Base-by-base conservation (phyloP, 2,888 invertebrate genomes). In the Lamellibrachia satsuma region DNA sequence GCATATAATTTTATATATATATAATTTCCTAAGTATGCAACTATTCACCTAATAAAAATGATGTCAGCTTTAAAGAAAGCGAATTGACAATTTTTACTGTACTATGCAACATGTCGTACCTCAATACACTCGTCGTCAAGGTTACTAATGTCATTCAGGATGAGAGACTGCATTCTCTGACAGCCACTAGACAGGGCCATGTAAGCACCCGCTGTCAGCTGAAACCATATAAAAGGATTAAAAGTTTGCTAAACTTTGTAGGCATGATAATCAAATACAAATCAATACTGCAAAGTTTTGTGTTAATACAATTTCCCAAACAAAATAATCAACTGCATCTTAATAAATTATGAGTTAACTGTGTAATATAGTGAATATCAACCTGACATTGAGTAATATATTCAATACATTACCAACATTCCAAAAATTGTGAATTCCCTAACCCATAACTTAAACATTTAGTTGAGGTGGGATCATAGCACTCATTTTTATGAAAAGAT, bases 161-260 rank as follows among this genome's bases (percentile, higher is more conserved):
- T 94, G 52, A 96, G 92, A 6, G 94, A 94, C 93, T 96, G 95
- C 7, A 96, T 92, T 92, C 95, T 95, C 8, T 94, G 94, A 93
- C 96, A 96, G 11, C 96, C 96, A 90, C 94, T 93, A 11, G 95
- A 94, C 90, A 96, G 93, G 92, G 95, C 95, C 92, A 94, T 94
- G 94, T 95, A 96, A 7, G 96, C 96, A 92, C 95, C 94, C 22
- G 95, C 95, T 6, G 96, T 96, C 7, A 96, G 94, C 96, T 96
- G 94, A 27, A 93, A 92, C 52, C 39, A 91, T 9, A 27, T 4
- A 91, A 27, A 92, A 52, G 39, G 39, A 39, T 60, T 7, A 92
- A 3, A 15, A 22, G 22, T 75, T 11, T 8, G 15, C 8, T 15
- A 11, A 57, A 15, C 8, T 8, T 2, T 57, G 15, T 11, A 57